Evolutionary conservation across 2,888 invertebrate genomes (phyloP), one percentile per base, ranked within the genome.

Genomic region (Heliconius sara): DNA sequence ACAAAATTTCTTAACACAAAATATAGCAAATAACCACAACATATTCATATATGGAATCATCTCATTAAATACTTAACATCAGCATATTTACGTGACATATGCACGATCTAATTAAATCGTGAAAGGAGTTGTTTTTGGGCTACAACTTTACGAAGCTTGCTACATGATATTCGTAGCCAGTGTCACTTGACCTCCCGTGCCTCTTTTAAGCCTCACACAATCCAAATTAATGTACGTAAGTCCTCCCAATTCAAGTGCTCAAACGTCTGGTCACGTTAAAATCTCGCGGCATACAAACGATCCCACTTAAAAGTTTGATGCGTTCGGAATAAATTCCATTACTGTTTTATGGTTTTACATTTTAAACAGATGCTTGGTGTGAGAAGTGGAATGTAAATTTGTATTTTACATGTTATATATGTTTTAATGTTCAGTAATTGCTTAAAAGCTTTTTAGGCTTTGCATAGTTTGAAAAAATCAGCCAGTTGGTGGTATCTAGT

Each of bases 271-370:
- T 88, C 86, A 82, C 82, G 83, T 86, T 85, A 87, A 88, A 87
- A 88, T 89, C 89, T 89, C 88, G 63, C 63, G 88, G 86, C 91
- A 93, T 92, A 92, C 92, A 92, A 94, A 93, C 89, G 92, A 90
- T 88, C 87, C 88, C 91, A 91, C 92, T 93, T 93, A 92, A 91
- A 91, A 94, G 91, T 93, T 93, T 92, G 91, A 93, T 91, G 89
- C 89, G 88, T 90, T 91, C 91, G 87, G 91, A 92, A 91, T 92
- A 92, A 93, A 92, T 92, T 92, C 90, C 90, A 93, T 94, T 92
- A 91, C 84, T 87, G 89, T 92, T 91, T 92, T 89, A 92, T 89
- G 91, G 90, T 91, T 92, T 91, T 88, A 92, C 75, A 75, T 75
- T 92, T 90, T 89, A 90, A 92, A 88, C 91, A 91, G 90, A 90